Evolutionary conservation across 2,113 vertebrate species (phyloP).

Genomic region (Camelus dromedarius): DNA sequence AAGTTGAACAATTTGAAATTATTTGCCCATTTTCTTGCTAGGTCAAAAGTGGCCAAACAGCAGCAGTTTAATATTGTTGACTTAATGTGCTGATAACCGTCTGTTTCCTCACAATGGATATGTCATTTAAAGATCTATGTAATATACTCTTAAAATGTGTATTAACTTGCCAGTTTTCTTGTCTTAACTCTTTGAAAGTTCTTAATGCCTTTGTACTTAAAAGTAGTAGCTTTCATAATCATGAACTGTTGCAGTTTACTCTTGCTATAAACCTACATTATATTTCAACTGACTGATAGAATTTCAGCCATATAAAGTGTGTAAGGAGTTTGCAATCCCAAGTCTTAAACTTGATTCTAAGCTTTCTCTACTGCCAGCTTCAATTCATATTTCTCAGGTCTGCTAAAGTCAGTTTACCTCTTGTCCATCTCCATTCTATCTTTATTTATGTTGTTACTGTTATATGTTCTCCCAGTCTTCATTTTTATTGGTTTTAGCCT

Average conservation of each 20-base stretch:
- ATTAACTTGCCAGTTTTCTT: background rate
- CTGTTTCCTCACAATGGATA: constrained; percentile 2
- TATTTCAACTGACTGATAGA: background rate
- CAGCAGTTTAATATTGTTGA: background rate
- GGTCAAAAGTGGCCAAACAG: background rate
- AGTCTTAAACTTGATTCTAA: background rate
- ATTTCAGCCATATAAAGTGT: background rate
- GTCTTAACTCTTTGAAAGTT: background rate
- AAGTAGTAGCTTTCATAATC: background rate
- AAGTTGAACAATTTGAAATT: background rate
- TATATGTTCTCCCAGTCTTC: background rate
- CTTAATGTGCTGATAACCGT: background rate
- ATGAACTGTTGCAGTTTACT: background rate
- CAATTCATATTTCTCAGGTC: background rate
- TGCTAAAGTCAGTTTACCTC: background rate
- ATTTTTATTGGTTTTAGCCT: background rate
- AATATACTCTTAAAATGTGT: background rate
- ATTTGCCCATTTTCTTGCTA: background rate
- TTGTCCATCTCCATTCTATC: background rate
- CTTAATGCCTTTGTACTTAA: background rate
- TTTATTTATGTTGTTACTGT: background rate
- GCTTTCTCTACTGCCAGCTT: background rate
- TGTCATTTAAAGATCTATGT: background rate
- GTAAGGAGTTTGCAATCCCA: background rate
- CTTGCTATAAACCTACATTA: background rate